A percentile compares a stretch with the other conserved stretches of the same genome.
Evolutionary conservation across 1,140 invertebrate genomes (phyloP).

Genomic region (Hetaerina americana): DNA sequence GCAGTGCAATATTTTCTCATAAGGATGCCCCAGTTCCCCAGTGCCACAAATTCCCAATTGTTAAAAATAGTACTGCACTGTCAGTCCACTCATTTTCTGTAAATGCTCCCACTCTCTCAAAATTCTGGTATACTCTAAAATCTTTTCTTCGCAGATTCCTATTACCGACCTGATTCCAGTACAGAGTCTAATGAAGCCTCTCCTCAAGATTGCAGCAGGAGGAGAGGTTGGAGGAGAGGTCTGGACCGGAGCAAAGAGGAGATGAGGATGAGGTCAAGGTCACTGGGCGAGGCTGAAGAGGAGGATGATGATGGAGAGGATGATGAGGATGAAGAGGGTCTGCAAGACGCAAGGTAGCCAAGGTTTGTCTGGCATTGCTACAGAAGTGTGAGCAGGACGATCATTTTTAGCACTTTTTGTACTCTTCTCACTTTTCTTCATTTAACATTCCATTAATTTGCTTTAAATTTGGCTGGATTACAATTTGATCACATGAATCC

Average conservation of each 20-base stretch:
- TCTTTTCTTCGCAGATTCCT: not conserved
- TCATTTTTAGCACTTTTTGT: too few relatives aligned
- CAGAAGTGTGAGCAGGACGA: not conserved
- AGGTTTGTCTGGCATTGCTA: not conserved
- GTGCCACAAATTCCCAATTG: too few relatives aligned
- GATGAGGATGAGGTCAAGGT: not conserved
- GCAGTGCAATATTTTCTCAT: too few relatives aligned
- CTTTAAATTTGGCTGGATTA: too few relatives aligned
- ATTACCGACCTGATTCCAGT: conserved; percentile 18
- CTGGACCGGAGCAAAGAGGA: not conserved
- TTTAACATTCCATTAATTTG: too few relatives aligned
- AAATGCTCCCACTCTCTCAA: too few relatives aligned
- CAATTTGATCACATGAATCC: too few relatives aligned
- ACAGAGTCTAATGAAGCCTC: conserved; percentile 22
- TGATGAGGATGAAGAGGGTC: not conserved
- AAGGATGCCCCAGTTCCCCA: too few relatives aligned
- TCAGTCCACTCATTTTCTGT: too few relatives aligned
- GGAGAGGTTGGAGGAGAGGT: not conserved
- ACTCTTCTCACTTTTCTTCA: too few relatives aligned
- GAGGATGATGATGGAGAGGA: not conserved
- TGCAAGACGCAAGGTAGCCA: not conserved
- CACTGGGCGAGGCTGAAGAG: not conserved
- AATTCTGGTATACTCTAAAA: too few relatives aligned
- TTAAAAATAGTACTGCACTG: too few relatives aligned
- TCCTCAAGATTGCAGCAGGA: conserved; percentile 13